These are phyloP conservation scores for Gallinago paraguaiae DNA, from an alignment of 2,113 vertebrate genomes.

Conservation along the genomic window DNA sequence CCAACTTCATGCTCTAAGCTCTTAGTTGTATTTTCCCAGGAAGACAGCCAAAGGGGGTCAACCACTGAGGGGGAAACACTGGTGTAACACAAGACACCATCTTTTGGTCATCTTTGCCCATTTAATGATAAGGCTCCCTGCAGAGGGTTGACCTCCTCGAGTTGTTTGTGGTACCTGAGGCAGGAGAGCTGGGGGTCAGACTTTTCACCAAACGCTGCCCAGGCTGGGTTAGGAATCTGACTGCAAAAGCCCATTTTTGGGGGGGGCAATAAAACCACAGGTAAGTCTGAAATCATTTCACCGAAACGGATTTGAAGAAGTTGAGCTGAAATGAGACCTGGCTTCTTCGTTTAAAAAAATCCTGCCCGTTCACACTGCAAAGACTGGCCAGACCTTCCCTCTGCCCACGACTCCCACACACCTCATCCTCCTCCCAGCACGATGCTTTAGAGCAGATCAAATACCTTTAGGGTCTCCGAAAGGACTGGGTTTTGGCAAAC, in stretches of 20 bases:
- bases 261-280: not conserved
- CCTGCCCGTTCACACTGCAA: not conserved
- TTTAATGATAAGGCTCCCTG: not conserved
- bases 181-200: not conserved
- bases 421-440: not conserved
- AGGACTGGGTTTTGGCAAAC: not conserved
- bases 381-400: not conserved
- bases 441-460: not conserved
- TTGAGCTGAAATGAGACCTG: not conserved
- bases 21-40: not conserved
- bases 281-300: not conserved
- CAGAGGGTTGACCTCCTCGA: accelerated
- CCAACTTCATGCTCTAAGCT: not conserved
- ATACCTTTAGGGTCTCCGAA: not conserved
- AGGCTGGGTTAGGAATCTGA: not conserved
- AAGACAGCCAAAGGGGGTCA: not conserved
- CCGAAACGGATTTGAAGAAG: not conserved
- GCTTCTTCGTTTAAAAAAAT: not conserved
- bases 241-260: not conserved
- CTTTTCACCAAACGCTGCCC: not conserved
- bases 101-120: not conserved
- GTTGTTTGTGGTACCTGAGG: not conserved
- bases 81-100: not conserved
- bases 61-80: not conserved
- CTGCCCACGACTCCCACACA: not conserved